A percentile compares a stretch with the other conserved stretches of the same genome.
These are phyloP conservation scores for Ochotona princeps DNA, from an alignment of 2,113 vertebrate genomes.

Conservation along the genomic window DNA sequence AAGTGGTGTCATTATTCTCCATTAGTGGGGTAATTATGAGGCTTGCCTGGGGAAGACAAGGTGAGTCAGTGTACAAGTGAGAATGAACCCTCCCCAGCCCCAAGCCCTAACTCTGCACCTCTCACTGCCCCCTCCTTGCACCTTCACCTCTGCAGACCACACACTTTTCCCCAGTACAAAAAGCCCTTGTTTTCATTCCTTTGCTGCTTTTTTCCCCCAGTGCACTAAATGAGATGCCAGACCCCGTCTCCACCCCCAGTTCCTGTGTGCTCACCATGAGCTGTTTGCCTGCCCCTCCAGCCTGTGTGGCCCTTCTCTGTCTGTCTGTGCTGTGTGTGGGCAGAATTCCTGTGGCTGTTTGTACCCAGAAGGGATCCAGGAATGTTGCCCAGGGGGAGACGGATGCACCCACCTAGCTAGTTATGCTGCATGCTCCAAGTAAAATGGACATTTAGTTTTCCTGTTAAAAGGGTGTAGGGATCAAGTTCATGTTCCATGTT, in stretches of 20 bases:
- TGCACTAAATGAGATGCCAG: not conserved
- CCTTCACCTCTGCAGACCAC: constrained; percentile 43
- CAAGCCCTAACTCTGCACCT: constrained; percentile 16
- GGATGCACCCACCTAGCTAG: not conserved
- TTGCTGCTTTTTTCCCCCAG: not conserved
- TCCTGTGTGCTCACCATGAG: not conserved
- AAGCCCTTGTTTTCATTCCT: not conserved
- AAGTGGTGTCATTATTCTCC: constrained; percentile 63
- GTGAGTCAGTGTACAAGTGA: constrained; percentile 42
- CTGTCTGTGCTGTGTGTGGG: not conserved
- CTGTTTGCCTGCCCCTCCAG: not conserved
- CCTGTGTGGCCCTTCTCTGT: constrained; percentile 38
- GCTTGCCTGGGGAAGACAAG: constrained; percentile 48
- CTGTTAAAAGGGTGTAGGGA: not conserved
- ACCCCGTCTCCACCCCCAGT: not conserved
- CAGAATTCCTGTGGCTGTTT: constrained; percentile 1
- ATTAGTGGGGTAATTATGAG: constrained; percentile 67
- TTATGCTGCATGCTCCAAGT: not conserved
- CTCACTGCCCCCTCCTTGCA: not conserved
- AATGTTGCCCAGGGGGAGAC: not conserved
- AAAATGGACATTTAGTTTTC: not conserved
- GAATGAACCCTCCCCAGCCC: not conserved
- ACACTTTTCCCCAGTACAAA: constrained; percentile 60
- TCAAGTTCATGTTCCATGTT: not conserved
- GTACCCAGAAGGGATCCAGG: not conserved